These are phyloP conservation scores for Ophioninae sp. DNA, from an alignment of 2,888 invertebrate species.

Conservation along the genomic window DNA sequence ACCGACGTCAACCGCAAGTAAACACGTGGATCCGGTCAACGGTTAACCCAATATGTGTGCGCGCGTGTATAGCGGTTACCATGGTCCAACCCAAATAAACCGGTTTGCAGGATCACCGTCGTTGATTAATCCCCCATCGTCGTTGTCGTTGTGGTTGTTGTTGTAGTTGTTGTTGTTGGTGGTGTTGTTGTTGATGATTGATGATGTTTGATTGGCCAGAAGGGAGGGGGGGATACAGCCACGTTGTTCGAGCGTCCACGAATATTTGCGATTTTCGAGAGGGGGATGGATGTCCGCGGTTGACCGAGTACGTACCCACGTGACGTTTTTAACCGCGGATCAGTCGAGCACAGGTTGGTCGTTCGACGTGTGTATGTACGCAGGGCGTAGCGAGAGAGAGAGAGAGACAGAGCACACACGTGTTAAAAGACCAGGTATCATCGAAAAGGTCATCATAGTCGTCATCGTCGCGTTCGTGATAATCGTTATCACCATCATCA, in stretches of 20 bases:
- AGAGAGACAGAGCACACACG: conserved; percentile 58
- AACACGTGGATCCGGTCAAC: conserved; percentile 34
- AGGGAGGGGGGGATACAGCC: conserved; percentile 16
- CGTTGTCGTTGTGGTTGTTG: conserved; percentile 6
- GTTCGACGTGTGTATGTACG: conserved; percentile 47
- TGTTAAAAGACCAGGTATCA: conserved; percentile 46
- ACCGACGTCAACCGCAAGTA: conserved; percentile 71
- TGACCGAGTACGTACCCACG: conserved; percentile 53
- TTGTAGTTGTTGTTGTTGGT: conserved; percentile 31
- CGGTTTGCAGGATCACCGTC: conserved; percentile 28
- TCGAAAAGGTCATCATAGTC: conserved; percentile 63
- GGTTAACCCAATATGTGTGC: conserved; percentile 31
- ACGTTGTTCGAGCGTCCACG: conserved; percentile 70
- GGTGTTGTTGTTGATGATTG: conserved; percentile 32
- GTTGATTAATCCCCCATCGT: conserved; percentile 28
- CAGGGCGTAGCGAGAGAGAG: conserved; percentile 60
- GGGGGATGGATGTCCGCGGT: conserved; percentile 49
- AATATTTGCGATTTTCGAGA: conserved; percentile 71
- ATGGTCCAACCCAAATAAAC: conserved; percentile 40
- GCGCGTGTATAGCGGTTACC: conserved; percentile 58
- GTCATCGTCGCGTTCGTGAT: conserved; percentile 77
- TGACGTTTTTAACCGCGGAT: conserved; percentile 66
- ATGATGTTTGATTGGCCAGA: conserved; percentile 29
- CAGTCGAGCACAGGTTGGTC: conserved; percentile 57
- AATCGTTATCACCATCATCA: conserved; percentile 80